phyloP scores from a whole-genome alignment of 2,888 invertebrate genomes.

The Ametastegia equiseti region DNA sequence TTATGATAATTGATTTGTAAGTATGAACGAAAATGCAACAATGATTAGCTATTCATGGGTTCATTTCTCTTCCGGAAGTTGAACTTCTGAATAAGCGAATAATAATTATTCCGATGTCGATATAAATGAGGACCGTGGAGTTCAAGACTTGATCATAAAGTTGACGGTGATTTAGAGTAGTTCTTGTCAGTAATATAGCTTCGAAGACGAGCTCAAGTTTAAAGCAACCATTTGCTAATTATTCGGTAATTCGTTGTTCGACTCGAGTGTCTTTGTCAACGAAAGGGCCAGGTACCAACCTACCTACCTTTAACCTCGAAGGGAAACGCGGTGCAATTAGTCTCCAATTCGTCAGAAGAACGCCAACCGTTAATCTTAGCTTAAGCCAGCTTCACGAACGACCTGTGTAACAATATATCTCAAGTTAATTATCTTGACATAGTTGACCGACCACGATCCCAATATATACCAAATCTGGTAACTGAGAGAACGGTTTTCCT shows the following conservation, averaged over 20 bases:
- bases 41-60: too few relatives aligned
- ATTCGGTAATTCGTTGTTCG: constrained; percentile 19
- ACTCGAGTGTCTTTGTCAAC: constrained; percentile 27
- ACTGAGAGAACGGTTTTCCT: not conserved
- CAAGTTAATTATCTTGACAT: constrained; percentile 47
- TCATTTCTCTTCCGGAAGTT: too few relatives aligned
- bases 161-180: not conserved
- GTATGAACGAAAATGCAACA: too few relatives aligned
- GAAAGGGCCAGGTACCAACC: too few relatives aligned
- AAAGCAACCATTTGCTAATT: not conserved
- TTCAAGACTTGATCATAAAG: not conserved
- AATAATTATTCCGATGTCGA: not conserved
- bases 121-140: not conserved
- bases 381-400: not conserved
- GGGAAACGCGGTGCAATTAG: constrained; percentile 13
- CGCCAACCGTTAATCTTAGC: constrained; percentile 40
- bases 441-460: constrained; percentile 26
- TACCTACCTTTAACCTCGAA: too few relatives aligned
- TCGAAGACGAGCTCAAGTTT: not conserved
- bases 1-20: too few relatives aligned
- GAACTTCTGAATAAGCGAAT: not conserved
- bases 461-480: constrained; percentile 26
- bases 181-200: not conserved
- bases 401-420: constrained; percentile 44
- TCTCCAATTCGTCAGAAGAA: constrained; percentile 38